Evolutionary conservation across 2,113 vertebrate genomes (phyloP), one percentile per base, ranked within the genome.

Genomic region (Crotalus viridis): DNA sequence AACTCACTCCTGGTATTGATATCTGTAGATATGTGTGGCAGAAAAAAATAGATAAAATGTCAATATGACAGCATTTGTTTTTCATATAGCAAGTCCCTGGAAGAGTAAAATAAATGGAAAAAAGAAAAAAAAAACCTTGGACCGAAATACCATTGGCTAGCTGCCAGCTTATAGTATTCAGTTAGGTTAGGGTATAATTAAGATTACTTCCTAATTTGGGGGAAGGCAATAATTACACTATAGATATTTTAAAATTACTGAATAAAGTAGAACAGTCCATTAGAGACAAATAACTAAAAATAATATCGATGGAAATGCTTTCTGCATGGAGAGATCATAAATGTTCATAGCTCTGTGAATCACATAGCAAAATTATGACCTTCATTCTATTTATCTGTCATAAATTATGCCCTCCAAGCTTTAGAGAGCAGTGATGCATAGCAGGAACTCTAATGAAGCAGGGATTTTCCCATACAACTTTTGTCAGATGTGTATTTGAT

Each of bases 371-470:
- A 87, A 92, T 52, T 2, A 17, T 87, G 56, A 54, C 91, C 48
- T 88, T 88, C 85, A 39, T 88, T 22, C 51, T 88, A 86, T 64
- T 88, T 88, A 64, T 92, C 85, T 52, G 56, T 24, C 86, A 69
- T 55, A 57, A 88, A 54, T 64, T n/a, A 91, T 87, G 85, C 57
- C 91, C 85, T 87, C 91, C 81, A 87, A 54, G 91, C n/a, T 88
- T 52, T 92, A 86, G 15, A 33, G 86, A 52, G 56, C 85, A 92
- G 64, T 54, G 85, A 91, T 87, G 57, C 85, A 52, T 87, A 51
- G 55, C 59, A 52, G 85, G 57, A 69, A 6, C 46, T 64, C 28
- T 59, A 64, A 64, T 57, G 57, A 87, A 87, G 43, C 69, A 87
- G n/a, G 46, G 57, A 87, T 87, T 91, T 92, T 51, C n/a, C 28